Evolutionary conservation across 2,113 vertebrate genomes (phyloP), one percentile per base, ranked within the genome.

Genomic region (Apeltes quadracus): DNA sequence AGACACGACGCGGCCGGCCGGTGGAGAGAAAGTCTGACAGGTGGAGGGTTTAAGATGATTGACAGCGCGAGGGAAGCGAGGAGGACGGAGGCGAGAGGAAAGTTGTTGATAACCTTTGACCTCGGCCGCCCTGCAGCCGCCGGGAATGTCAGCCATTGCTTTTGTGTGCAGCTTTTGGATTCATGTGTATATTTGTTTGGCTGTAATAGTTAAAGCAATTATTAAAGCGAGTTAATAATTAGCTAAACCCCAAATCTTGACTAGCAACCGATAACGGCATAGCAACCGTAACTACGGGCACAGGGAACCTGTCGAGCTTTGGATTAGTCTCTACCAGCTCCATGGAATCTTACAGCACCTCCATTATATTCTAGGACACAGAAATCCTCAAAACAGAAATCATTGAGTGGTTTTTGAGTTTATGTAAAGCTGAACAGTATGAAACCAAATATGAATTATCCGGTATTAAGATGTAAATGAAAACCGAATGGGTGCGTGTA

Each of bases 1-100:
- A 65, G 43, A 48, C 36, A 8, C 63, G 67, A 61, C 48, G 12
- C 2, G 56, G 43, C 27, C 38, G n/a, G 56, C 43, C 23, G 68
- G 29, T n/a, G 64, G 57, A 57, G 14, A 46, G 15, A 68, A 10
- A 73, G 27, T 34, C 2, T 13, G 46, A 65, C 78, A 74, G 43
- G 73, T 69, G 66, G 68, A 61, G 38, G 14, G 50, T 61, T 69
- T 62, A 51, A 55, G 58, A 77, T 79, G 78, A 86, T 4, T 77
- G 75, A 82, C 57, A 36, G 63, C 48, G 15, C 8, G 12, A 63
- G 55, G 76, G 64, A 76, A 61, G 61, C 38, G 32, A 53, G 29
- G 32, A 69, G 38, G 59, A 57, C 27, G 61, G 56, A 71, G 82
- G 58, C 44, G 62, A 75, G 64, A 54, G 29, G 25, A 29, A 62